Evolutionary conservation across 2,797 vertebrate genomes (phyloP), one percentile per base, ranked within the genome.

Genomic region (Kryptopterus vitreolus): DNA sequence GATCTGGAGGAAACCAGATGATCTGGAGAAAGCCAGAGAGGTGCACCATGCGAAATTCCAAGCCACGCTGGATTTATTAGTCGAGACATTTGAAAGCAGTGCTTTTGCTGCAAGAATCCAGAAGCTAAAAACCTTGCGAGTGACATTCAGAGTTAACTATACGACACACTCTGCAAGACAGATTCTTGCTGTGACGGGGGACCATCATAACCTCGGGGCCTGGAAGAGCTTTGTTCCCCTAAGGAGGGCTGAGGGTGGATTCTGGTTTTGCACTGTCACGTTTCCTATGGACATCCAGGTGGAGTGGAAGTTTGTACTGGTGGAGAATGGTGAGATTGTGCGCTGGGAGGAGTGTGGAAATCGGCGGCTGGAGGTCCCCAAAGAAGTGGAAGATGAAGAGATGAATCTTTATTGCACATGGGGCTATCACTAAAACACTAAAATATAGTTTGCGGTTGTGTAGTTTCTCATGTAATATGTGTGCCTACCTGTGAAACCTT

Each of bases 271-370:
- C 0, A 91, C 91, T 0, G 57, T 98, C 70, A 68, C 86, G 24
- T 90, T 98, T 50, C 97, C 96, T 0, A 88, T 77, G 1, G 94
- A 96, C 85, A 92, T 89, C 61, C 91, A 87, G 35, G 81, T 98
- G 48, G 94, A 97, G 86, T 99, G 97, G 97, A 98, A 98, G 87
- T 97, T 98, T 66, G 92, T 98, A 59, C 68, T 98, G 84, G 90
- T 98, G 86, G 96, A 99, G 71, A 90, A 95, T 0, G 96, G 95
- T 2, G 87, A 90, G 74, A 92, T 98, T 46, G 89, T 88, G 50
- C 95, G 95, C 35, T 99, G 97, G 97, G 97, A 98, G 88, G 97
- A 99, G 86, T 96, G 97, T 0, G 63, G 80, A 35, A 98, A 99
- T 53, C 94, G 96, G 82, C 94, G 63, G 96, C 94, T 0, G 95